phyloP scores from a whole-genome alignment of 2,888 invertebrate genomes.

The Nemapogon koenigi region DNA sequence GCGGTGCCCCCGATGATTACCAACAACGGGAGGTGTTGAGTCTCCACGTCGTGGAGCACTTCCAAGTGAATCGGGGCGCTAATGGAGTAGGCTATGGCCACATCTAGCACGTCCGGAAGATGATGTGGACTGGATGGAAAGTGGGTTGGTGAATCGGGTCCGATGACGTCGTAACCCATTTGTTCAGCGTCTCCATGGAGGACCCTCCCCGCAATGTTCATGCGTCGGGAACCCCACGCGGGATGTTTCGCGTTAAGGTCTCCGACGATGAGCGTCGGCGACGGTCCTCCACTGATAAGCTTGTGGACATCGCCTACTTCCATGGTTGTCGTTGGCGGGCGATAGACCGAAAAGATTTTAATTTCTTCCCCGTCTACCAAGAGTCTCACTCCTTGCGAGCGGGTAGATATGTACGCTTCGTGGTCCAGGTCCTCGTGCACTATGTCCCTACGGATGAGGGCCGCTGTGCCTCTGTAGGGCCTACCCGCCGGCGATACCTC shows the following conservation, averaged over 20 bases:
- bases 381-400: no score
- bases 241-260: slow-evolving; percentile 12
- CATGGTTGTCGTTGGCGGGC: background rate
- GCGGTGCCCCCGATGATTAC: no score
- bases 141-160: slow-evolving; percentile 14
- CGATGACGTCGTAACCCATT: slow-evolving; percentile 9
- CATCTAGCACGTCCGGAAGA: slow-evolving; percentile 11
- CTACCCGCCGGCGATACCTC: background rate
- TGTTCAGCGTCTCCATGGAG: slow-evolving; percentile 12
- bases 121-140: background rate
- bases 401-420: no score
- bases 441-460: background rate
- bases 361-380: background rate
- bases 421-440: background rate
- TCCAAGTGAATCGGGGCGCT: background rate
- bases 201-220: no score
- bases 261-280: background rate
- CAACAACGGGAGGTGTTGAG: no score
- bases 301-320: background rate
- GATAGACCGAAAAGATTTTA: background rate
- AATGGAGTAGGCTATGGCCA: slow-evolving; percentile 8
- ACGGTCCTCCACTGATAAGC: background rate
- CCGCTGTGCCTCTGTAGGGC: background rate
- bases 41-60: slow-evolving; percentile 8
- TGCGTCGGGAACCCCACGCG: no score